These are phyloP conservation scores for Oreochromis mossambicus DNA, from an alignment of 2,797 vertebrate genomes.

Conservation along the genomic window DNA sequence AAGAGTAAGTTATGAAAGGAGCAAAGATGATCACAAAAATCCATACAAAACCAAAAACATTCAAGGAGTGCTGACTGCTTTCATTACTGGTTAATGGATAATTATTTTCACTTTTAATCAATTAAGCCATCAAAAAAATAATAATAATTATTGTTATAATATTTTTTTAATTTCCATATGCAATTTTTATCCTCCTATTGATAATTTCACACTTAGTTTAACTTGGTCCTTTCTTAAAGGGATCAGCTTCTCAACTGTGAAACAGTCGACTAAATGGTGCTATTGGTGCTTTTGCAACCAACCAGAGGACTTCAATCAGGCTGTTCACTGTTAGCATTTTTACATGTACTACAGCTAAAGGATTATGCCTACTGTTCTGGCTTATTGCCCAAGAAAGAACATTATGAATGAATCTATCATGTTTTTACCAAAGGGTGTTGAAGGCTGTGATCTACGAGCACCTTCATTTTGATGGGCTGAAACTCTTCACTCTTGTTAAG, in stretches of 20 bases:
- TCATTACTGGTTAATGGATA: neutral
- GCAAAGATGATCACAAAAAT: neutral
- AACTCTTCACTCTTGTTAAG: conserved; percentile 62
- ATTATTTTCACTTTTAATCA: neutral
- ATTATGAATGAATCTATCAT: conserved; percentile 42
- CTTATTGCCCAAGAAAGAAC: conserved; percentile 9
- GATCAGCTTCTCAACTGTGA: neutral
- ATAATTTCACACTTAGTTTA: neutral
- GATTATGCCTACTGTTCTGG: neutral
- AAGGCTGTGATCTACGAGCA: conserved; percentile 55
- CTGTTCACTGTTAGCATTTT: neutral
- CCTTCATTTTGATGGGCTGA: conserved; percentile 52
- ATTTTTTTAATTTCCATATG: neutral
- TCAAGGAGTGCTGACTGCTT: neutral
- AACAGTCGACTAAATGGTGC: neutral
- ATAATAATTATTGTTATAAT: neutral
- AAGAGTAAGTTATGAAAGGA: neutral
- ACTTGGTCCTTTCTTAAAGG: neutral
- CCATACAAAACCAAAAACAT: neutral
- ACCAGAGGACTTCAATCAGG: neutral
- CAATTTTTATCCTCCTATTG: neutral
- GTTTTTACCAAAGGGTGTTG: conserved; percentile 24
- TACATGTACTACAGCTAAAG: neutral
- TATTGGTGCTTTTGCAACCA: neutral
- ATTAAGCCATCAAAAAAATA: neutral